These are phyloP conservation scores for Synergus gifuensis DNA, from an alignment of 2,888 invertebrate species.

Conservation along the genomic window DNA sequence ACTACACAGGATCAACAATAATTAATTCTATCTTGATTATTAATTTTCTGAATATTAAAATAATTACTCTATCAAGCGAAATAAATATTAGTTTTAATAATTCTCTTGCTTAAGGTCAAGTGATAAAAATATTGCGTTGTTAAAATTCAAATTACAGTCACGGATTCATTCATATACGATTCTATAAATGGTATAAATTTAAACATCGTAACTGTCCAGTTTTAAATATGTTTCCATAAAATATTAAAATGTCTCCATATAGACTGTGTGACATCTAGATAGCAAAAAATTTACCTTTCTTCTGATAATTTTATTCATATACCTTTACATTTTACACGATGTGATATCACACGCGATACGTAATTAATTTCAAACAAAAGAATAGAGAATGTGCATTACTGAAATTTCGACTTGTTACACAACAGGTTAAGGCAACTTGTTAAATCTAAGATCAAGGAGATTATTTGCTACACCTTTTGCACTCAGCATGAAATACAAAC, in stretches of 20 bases:
- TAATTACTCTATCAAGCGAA: background rate
- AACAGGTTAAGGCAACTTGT: background rate
- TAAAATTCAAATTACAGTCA: background rate
- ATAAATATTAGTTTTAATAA: too few relatives aligned
- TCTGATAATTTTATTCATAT: too few relatives aligned
- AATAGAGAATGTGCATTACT: background rate
- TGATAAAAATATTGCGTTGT: background rate
- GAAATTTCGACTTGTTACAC: background rate
- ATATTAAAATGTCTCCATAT: too few relatives aligned
- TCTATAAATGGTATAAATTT: background rate
- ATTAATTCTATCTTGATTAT: background rate
- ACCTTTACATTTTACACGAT: too few relatives aligned
- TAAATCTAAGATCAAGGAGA: background rate
- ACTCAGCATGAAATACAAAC: background rate
- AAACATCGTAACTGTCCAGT: background rate
- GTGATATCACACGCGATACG: too few relatives aligned
- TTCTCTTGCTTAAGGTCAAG: too few relatives aligned
- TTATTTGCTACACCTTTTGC: constrained; percentile 3
- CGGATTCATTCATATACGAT: too few relatives aligned
- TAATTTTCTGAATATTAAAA: background rate
- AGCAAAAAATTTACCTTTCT: background rate
- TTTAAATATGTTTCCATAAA: too few relatives aligned
- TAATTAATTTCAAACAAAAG: background rate
- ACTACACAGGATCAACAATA: background rate
- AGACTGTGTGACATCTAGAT: background rate